A percentile compares a stretch with the other conserved stretches of the same genome.
Conservation (phyloP, 1,140 invertebrate genomes). For the Zaprionus camerounensis region DNA sequence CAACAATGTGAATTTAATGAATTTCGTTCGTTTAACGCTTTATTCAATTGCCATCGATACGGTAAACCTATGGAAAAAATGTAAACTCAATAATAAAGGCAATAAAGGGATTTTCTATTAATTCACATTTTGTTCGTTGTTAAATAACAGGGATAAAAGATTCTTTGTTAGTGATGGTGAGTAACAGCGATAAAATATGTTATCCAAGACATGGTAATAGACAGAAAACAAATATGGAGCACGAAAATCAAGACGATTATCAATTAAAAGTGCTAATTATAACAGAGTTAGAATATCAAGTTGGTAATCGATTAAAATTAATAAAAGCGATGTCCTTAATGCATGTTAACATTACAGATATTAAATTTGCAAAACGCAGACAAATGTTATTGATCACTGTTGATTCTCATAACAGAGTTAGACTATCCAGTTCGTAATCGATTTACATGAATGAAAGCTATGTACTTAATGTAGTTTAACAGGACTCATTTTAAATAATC, state of each 20-base stretch:
- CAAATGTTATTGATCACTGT: too few relatives aligned
- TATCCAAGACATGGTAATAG: neutral
- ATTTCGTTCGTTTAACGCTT: neutral
- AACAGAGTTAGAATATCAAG: neutral
- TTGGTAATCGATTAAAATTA: too few relatives aligned
- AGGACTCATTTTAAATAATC: neutral
- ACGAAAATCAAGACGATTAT: neutral
- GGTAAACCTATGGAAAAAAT: neutral
- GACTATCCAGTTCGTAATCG: neutral
- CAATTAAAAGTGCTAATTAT: neutral
- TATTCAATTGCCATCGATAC: neutral
- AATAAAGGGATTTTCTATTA: neutral
- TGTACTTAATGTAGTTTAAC: neutral
- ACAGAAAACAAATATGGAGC: neutral
- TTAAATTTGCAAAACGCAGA: too few relatives aligned
- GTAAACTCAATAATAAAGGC: neutral
- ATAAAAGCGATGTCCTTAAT: neutral
- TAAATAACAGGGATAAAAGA: neutral
- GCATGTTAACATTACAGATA: neutral
- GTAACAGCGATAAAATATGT: neutral
- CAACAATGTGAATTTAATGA: constrained; percentile 6
- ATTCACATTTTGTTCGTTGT: neutral
- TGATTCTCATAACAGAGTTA: neutral
- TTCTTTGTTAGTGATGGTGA: neutral
- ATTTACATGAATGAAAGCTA: neutral